Conservation (phyloP, 1,140 invertebrate genomes). For the Lepidurus arcticus region DNA sequence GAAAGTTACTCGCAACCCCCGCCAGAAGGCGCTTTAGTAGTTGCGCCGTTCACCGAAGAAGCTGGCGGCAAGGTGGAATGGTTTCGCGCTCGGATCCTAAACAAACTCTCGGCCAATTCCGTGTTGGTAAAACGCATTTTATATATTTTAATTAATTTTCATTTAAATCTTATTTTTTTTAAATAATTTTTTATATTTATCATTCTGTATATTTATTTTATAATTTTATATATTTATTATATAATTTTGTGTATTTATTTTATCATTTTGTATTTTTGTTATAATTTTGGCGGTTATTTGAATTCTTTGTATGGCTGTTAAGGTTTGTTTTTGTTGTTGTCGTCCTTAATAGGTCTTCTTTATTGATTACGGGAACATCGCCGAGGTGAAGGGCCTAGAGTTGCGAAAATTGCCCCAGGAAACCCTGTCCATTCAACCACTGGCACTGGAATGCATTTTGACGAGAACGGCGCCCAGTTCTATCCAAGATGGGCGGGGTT, state of each 20-base stretch:
- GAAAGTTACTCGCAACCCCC: conserved; percentile 22
- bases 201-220: neutral
- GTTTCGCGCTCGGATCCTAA: conserved; percentile 33
- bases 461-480: conserved; percentile 59
- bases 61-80: conserved; percentile 40
- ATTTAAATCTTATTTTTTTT: conserved; percentile 38
- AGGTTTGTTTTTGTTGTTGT: conserved; percentile 30
- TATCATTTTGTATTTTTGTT: neutral
- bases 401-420: conserved; percentile 31
- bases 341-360: conserved; percentile 54
- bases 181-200: conserved; percentile 27
- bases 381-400: conserved; percentile 38
- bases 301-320: neutral
- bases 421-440: conserved; percentile 45
- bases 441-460: conserved; percentile 67
- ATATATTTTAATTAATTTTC: conserved; percentile 25
- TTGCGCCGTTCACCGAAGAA: conserved; percentile 35
- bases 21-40: conserved; percentile 31
- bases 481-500: conserved; percentile 49
- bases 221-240: neutral
- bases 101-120: neutral
- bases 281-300: neutral
- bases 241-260: neutral
- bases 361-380: conserved; percentile 69
- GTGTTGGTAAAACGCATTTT: neutral